These are phyloP conservation scores for Lysiphlebus fabarum DNA, from an alignment of 1,140 invertebrate genomes.

Conservation along the genomic window DNA sequence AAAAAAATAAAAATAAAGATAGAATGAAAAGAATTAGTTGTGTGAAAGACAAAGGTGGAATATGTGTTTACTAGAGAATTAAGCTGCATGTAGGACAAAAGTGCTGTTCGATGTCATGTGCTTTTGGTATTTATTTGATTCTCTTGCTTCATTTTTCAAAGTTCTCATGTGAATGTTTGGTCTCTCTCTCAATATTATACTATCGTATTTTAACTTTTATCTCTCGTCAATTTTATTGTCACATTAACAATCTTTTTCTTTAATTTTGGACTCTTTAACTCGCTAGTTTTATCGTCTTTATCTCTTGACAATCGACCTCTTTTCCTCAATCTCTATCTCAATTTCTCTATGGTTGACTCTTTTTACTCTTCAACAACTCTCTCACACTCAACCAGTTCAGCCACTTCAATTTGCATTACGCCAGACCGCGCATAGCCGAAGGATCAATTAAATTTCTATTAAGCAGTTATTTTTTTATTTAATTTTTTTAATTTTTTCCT, in stretches of 20 bases:
- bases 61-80: conserved; percentile 36
- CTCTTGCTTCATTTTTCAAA: background rate
- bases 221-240: conserved; percentile 6
- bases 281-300: conserved; percentile 13
- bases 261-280: conserved; percentile 12
- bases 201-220: background rate
- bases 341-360: background rate
- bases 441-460: conserved; percentile 55
- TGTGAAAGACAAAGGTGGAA: conserved; percentile 3
- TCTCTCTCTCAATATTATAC: background rate
- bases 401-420: conserved; percentile 49
- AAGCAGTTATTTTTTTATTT: conserved; percentile 45
- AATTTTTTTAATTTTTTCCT: conserved; percentile 25
- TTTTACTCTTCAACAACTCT: conserved; percentile 1
- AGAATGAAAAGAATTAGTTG: background rate
- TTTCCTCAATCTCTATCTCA: background rate
- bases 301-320: conserved; percentile 20
- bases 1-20: too few species aligned
- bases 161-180: background rate
- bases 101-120: conserved; percentile 38
- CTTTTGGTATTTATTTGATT: background rate
- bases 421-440: conserved; percentile 47
- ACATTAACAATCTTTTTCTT: conserved; percentile 14
- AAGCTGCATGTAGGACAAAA: conserved; percentile 45
- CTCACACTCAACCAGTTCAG: conserved; percentile 26